Percentiles rank a stretch among this genome's conserved stretches.
These are phyloP conservation scores for Perccottus glenii DNA, from an alignment of 2,113 vertebrate species.

Conservation along the genomic window DNA sequence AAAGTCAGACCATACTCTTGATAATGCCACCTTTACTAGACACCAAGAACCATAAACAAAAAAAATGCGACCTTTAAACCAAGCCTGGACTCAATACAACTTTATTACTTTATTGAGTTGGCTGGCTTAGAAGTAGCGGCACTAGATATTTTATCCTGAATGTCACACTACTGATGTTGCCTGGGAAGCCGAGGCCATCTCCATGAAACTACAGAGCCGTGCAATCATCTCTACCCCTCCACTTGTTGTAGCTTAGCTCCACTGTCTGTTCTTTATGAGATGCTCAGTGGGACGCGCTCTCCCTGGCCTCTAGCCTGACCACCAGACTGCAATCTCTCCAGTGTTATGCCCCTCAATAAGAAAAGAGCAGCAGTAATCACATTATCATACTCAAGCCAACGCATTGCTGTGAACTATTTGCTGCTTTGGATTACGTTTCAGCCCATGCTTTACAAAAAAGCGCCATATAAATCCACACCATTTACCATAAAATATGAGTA, in stretches of 20 bases:
- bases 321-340: slow-evolving; percentile 15
- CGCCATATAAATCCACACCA: too few relatives aligned
- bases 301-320: neutral
- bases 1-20: slow-evolving; percentile 28
- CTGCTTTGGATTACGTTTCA: slow-evolving; percentile 62
- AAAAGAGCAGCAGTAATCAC: slow-evolving; percentile 59
- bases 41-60: slow-evolving; percentile 16
- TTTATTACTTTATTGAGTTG: slow-evolving; percentile 73
- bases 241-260: slow-evolving; percentile 33
- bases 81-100: slow-evolving; percentile 54
- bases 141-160: slow-evolving; percentile 65
- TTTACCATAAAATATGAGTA: too few relatives aligned
- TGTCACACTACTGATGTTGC: slow-evolving; percentile 62
- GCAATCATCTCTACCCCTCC: slow-evolving; percentile 53
- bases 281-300: slow-evolving; percentile 28
- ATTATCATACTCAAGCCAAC: slow-evolving; percentile 53
- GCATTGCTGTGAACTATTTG: slow-evolving; percentile 40
- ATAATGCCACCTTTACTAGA: slow-evolving; percentile 38
- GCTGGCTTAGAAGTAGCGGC: slow-evolving; percentile 35
- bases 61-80: slow-evolving; percentile 66
- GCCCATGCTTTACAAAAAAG: slow-evolving; percentile 35
- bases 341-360: slow-evolving; percentile 33
- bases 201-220: slow-evolving; percentile 56
- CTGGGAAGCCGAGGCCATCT: slow-evolving; percentile 47
- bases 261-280: slow-evolving; percentile 46